Conservation (phyloP, 2,113 vertebrate species). For the Pseudonaja textilis region DNA sequence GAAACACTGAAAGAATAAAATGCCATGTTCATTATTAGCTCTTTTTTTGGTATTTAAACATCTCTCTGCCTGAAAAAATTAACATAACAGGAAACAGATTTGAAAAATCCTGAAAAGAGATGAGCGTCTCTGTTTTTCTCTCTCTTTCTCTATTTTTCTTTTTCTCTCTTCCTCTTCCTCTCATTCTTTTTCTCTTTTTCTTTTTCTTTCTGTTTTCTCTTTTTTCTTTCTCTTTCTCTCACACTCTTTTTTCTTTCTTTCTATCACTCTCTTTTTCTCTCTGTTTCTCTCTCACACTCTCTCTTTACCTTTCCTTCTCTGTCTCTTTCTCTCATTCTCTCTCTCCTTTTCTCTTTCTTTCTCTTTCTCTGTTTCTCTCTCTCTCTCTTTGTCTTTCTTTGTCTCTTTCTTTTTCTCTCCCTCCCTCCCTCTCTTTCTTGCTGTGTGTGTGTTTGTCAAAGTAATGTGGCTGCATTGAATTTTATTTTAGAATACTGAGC, state of each 20-base stretch:
- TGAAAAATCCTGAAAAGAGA: neutral
- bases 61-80: neutral
- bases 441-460: neutral
- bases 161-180: no score
- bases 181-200: no score
- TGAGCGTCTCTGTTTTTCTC: neutral
- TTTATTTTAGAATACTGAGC: neutral
- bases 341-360: neutral
- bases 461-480: neutral
- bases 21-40: neutral
- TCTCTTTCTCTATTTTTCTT: neutral
- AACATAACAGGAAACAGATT: neutral
- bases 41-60: neutral
- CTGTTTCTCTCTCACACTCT: neutral
- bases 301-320: no score
- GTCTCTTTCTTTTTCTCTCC: neutral
- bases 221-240: neutral
- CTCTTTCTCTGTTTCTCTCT: neutral
- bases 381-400: neutral
- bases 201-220: no score
- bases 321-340: neutral
- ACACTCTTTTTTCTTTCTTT: neutral
- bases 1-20: neutral
- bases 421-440: neutral
- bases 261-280: neutral